Conservation (phyloP, 2,113 vertebrate species). For the Vidua macroura region DNA sequence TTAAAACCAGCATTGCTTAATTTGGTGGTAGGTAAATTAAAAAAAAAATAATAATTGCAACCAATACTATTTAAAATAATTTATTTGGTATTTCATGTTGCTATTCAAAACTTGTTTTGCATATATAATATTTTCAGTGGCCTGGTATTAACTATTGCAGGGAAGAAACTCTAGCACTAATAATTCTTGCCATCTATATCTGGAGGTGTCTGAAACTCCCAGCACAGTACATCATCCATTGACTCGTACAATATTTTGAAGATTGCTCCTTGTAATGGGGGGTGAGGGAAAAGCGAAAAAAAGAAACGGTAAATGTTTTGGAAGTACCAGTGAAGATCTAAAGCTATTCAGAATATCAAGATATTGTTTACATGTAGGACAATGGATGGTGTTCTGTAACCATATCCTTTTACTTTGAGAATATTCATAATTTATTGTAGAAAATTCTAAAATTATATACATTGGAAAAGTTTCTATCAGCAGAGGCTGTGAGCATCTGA, state of each 20-base stretch:
- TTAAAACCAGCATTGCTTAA: constrained; percentile 70
- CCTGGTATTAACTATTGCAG: constrained; percentile 68
- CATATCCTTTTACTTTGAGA: constrained; percentile 54
- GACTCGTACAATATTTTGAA: constrained; percentile 49
- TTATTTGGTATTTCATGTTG: constrained; percentile 57
- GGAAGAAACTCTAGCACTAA: constrained; percentile 56
- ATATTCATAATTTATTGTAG: constrained; percentile 57
- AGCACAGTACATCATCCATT: constrained; percentile 63
- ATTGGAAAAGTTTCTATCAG: constrained; percentile 70
- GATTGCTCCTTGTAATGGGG: background rate
- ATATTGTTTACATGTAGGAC: constrained; percentile 36
- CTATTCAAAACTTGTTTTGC: constrained; percentile 57
- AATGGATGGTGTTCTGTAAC: constrained; percentile 73
- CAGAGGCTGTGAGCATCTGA: constrained; percentile 73
- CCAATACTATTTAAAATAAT: constrained; percentile 62
- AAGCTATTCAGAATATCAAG: background rate
- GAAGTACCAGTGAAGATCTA: background rate
- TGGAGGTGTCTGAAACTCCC: constrained; percentile 40
- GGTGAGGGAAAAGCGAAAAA: background rate
- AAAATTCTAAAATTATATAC: constrained; percentile 50
- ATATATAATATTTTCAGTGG: constrained; percentile 61
- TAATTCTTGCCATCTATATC: constrained; percentile 61
- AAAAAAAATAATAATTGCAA: constrained; percentile 42
- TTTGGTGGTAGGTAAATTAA: constrained; percentile 69
- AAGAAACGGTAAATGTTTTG: background rate